Percentiles rank a stretch among this genome's conserved stretches.
Evolutionary conservation across 2,797 vertebrate genomes (phyloP).

Genomic region (Epinephelus coioides): DNA sequence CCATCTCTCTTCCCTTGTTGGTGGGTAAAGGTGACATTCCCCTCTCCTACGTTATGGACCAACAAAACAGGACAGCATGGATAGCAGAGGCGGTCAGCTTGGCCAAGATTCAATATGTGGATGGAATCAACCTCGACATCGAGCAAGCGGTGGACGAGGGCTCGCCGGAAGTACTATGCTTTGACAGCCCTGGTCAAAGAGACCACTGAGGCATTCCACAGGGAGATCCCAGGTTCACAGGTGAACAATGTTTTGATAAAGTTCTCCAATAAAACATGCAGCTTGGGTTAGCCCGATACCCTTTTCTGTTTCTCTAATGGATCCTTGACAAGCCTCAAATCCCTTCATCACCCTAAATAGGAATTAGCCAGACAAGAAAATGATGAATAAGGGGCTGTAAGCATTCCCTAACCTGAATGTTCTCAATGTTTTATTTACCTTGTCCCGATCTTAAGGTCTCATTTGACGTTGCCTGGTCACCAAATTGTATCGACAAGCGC

Average conservation of each 20-base stretch:
- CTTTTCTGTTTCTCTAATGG: background rate
- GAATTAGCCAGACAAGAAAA: background rate
- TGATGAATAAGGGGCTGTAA: background rate
- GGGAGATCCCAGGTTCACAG: slow-evolving; percentile 94
- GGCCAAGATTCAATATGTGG: slow-evolving; percentile 94
- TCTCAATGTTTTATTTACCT: background rate
- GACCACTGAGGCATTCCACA: slow-evolving; percentile 92
- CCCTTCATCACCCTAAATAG: too few relatives aligned
- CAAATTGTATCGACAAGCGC: slow-evolving; percentile 90
- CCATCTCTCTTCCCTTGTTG: slow-evolving; percentile 13
- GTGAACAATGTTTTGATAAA: slow-evolving; percentile 73
- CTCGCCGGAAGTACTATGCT: slow-evolving; percentile 91
- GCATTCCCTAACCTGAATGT: background rate
- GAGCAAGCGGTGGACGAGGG: slow-evolving; percentile 89
- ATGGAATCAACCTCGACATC: slow-evolving; percentile 97
- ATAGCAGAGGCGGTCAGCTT: slow-evolving; percentile 88
- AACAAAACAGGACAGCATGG: slow-evolving; percentile 89
- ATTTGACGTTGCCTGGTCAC: slow-evolving; percentile 96
- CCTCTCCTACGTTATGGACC: slow-evolving; percentile 88
- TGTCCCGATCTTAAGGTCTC: slow-evolving; percentile 88
- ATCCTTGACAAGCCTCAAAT: background rate
- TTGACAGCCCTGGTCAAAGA: slow-evolving; percentile 93
- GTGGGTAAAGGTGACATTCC: slow-evolving; percentile 89
- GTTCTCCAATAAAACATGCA: background rate
- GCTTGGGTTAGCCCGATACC: background rate